These are phyloP conservation scores for Danio kyathit DNA, from an alignment of 2,797 vertebrate species.

Conservation along the genomic window DNA sequence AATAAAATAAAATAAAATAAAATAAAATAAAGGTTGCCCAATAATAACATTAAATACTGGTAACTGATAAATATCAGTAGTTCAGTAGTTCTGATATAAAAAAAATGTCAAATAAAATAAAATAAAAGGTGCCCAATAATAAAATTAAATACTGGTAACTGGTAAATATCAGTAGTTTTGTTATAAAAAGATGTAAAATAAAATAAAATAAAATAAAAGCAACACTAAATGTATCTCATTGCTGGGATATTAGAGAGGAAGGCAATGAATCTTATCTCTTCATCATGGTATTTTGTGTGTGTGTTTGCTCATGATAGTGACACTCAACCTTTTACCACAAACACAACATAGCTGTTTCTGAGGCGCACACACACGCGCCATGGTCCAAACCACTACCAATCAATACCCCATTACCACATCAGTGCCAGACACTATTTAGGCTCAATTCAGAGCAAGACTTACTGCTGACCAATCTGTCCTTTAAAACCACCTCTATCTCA, in stretches of 20 bases:
- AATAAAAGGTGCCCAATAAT: too few relatives aligned
- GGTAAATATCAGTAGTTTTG: too few relatives aligned
- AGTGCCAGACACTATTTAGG: conserved; percentile 38
- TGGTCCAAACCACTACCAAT: conserved; percentile 35
- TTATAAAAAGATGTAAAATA: too few relatives aligned
- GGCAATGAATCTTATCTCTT: conserved; percentile 37
- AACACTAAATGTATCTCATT: conserved; percentile 14
- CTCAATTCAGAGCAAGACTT: conserved; percentile 22
- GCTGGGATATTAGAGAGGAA: not conserved
- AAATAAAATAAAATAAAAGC: too few relatives aligned
- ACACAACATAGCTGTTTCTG: conserved; percentile 11
- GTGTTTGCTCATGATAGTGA: not conserved
- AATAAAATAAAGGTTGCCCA: too few relatives aligned
- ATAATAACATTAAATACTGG: too few relatives aligned
- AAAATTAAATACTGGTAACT: too few relatives aligned
- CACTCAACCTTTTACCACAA: conserved; percentile 17
- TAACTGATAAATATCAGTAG: too few relatives aligned
- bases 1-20: too few relatives aligned
- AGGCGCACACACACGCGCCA: not conserved
- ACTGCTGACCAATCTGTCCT: conserved; percentile 24
- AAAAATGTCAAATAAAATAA: too few relatives aligned
- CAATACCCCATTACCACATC: conserved; percentile 47
- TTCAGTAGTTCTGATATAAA: too few relatives aligned
- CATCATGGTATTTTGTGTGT: conserved; percentile 25
- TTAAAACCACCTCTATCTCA: conserved; percentile 18